phyloP scores from a whole-genome alignment of 1,140 invertebrate species.

The Drosophila parvula region DNA sequence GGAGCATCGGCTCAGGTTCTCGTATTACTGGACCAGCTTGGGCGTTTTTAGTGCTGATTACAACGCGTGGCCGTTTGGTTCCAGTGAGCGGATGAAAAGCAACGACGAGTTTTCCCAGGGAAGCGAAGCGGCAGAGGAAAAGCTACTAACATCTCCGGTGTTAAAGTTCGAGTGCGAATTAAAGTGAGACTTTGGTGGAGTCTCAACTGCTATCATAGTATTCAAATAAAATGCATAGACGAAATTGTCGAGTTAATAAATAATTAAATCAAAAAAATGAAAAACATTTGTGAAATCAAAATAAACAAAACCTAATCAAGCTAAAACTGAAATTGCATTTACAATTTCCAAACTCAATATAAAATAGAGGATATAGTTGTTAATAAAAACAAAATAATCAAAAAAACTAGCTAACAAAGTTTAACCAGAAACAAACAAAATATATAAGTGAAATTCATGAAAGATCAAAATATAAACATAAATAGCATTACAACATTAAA shows the following conservation, averaged over 20 bases:
- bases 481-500: neutral
- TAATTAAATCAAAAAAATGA: neutral
- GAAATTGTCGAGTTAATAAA: neutral
- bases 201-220: too few relatives aligned
- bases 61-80: conserved; percentile 79
- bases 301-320: neutral
- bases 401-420: neutral
- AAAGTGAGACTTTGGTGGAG: conserved; percentile 16
- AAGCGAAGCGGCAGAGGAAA: conserved; percentile 18
- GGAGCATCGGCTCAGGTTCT: conserved; percentile 33
- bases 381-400: neutral
- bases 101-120: conserved; percentile 15
- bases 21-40: conserved; percentile 67
- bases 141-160: conserved; percentile 10
- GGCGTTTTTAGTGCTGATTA: conserved; percentile 79
- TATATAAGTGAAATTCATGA: neutral
- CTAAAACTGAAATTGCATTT: neutral
- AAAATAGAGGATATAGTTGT: neutral
- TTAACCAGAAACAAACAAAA: too few relatives aligned
- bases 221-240: neutral
- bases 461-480: neutral
- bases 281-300: conserved; percentile 19
- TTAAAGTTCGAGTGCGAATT: conserved; percentile 33
- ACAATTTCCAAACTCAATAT: neutral
- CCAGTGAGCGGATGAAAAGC: conserved; percentile 57